Base-by-base conservation (phyloP, 64 coral and sea anemone species). In the Montipora foliosa region DNA sequence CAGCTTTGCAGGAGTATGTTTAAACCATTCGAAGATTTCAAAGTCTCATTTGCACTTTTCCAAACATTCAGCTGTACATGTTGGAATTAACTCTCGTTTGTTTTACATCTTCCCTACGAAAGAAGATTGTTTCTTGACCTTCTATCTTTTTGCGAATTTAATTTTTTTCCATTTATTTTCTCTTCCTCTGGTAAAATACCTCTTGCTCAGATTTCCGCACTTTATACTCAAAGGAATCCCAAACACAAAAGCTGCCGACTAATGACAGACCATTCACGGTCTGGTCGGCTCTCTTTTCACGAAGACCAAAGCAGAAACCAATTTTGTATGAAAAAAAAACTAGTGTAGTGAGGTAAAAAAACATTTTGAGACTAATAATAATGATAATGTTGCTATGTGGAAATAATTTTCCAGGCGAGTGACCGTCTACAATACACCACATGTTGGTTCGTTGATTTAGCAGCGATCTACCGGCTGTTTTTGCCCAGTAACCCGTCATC, bases 371-470 rank as follows among this genome's bases (percentile, higher is more conserved):
- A 71, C 11, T 57, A 57, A 8, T 8, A 57, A 57, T 6, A 6
- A 57, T 8, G 0, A 57, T 7, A 57, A 86, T 86, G 82, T 86
- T 85, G 66, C 82, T 71, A 49, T 85, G 62, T 69, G 16, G 47
- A 71, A 69, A 59, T 85, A n/a, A 85, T 85, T 85, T 85, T 86
- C 82, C 66, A 72, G 64, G 44, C 82, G 64, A 86, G 46, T 86
- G 82, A 86, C 11, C 47, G 1, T 21, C 64, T 71, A 86, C 82
- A 86, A 86, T 86, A 71, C 62, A 67, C 82, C 82, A 86, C 82
- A 86, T 86, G 82, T 86, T 50, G 70, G 66, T 70, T 47, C 44
- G 64, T 82, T 71, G 44, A 50, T 68, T 86, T 52, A 12, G 64
- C 19, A 8, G 47, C 0, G 7, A 1, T 50, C 13, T 68, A 86